Evolutionary conservation across 2,888 invertebrate species (phyloP).

Genomic region (Volucella inanis): DNA sequence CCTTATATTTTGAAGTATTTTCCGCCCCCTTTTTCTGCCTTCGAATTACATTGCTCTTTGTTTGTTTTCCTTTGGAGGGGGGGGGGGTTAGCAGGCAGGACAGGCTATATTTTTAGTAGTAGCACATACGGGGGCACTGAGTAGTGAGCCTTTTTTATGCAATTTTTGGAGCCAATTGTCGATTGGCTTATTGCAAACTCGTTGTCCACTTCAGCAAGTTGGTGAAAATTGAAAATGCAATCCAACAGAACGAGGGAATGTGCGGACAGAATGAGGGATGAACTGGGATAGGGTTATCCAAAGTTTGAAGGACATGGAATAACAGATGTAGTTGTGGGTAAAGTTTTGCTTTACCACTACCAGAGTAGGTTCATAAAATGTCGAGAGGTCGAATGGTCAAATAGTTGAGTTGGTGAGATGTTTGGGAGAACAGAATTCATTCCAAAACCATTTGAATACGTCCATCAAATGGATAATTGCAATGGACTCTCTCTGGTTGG

Average conservation of each 20-base stretch:
- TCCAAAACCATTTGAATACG: not conserved
- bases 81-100: constrained; percentile 20
- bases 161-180: constrained; percentile 68
- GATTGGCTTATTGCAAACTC: constrained; percentile 74
- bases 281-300: constrained; percentile 8
- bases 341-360: constrained; percentile 27
- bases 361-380: constrained; percentile 18
- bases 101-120: constrained; percentile 18
- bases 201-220: constrained; percentile 71
- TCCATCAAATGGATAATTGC: constrained; percentile 21
- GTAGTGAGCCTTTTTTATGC: constrained; percentile 22
- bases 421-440: constrained; percentile 15
- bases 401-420: not conserved
- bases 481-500: not conserved
- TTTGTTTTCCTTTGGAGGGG: constrained; percentile 20
- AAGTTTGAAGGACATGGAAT: constrained; percentile 62
- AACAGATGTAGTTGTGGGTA: constrained; percentile 48
- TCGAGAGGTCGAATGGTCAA: constrained; percentile 27
- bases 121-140: not conserved
- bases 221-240: constrained; percentile 72
- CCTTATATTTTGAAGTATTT: constrained; percentile 45
- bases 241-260: constrained; percentile 31
- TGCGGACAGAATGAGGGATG: not conserved
- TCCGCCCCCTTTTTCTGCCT: not conserved
- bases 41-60: constrained; percentile 10